Base-by-base conservation (phyloP, 2,113 vertebrate genomes). In the Indicator maculatus region DNA sequence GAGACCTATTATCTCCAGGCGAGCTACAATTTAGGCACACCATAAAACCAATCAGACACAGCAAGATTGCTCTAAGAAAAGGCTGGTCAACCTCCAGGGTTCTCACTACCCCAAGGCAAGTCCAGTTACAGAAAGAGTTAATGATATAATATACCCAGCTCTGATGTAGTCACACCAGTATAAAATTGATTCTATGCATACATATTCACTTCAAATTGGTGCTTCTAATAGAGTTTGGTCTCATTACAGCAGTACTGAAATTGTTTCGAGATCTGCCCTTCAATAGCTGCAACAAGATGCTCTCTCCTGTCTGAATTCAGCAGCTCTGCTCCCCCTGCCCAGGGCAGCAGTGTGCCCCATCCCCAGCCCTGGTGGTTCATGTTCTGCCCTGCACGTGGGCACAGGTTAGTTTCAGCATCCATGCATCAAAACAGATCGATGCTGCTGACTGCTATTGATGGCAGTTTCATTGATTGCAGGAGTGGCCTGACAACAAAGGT, bases 1-100 rank as follows among this genome's bases (percentile, higher is more conserved):
- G 88, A 91, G 87, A 88, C 91, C 91, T 64, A 91, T 95, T 93
- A 95, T 91, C 91, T 93, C 64, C 91, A 83, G 93, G 93, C 31
- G 0, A 87, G 26, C 75, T 83, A 83, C 93, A 91, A 83, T 89
- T 92, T 76, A 59, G 84, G 76, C 89, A 76, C 66, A 45, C 81
- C 74, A 87, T 90, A 94, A 96, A 95, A 79, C 82, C 58, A 89
- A 90, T 96, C 85, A 93, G 89, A 77, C 77, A 52, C 89, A 86
- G 91, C 87, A 64, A 6, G 85, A 72, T 5, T 44, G 83, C 89
- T 67, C 82, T 27, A 93, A 67, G 91, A 45, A 77, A 83, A 86
- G 73, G 72, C 82, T 93, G 96, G 58, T 9, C 69, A 75, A 75
- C 44, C 66, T 23, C 75, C 41, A 17, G 78, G 52, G 27, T 93